Base-by-base conservation (phyloP, 2,888 invertebrate species). In the Lasioglossum vierecki region DNA sequence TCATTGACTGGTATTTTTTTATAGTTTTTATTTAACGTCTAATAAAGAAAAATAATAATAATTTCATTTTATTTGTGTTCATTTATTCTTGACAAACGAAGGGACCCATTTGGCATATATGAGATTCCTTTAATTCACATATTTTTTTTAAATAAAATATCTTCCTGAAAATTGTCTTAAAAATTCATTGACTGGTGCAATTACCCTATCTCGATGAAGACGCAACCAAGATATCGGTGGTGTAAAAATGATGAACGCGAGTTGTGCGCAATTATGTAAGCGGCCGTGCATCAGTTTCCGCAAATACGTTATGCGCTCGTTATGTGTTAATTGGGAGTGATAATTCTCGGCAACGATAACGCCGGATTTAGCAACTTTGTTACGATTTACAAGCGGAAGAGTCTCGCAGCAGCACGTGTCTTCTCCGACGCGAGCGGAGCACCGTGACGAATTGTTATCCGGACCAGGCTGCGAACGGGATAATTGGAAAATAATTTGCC, bases 191-290 rank as follows among this genome's bases (percentile, higher is more conserved):
- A 30, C 30, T 30, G 30, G 0, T 30, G 30, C 30, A 30, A 30
- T 30, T 30, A 30, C 30, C 30, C 30, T 30, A 30, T 41, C 6
- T 22, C 9, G 22, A 39, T 1, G 26, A 44, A 26, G 46, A 30
- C 60, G 26, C 15, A 53, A 22, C 60, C 60, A 3, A 41, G 73
- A 44, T 75, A 63, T 53, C 26, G 13, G 15, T 0, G 44, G 39
- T n/a, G 18, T 44, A 81, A 72, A 60, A 30, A 68, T 79, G 63
- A 82, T 68, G 30, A 15, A 76, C 15, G 63, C 35, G 66, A 35
- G 18, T 3, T 15, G 41, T 44, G 18, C 60, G n/a, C 30, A 26
- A 73, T 85, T 85, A 79, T 44, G 73, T 82, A 82, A 85, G 76
- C 26, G 6, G 4, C 22, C 15, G 60, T 11, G 53, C 41, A n/a